Base-by-base conservation (phyloP, 2,113 vertebrate genomes). In the Neodontobutis hainanensis region DNA sequence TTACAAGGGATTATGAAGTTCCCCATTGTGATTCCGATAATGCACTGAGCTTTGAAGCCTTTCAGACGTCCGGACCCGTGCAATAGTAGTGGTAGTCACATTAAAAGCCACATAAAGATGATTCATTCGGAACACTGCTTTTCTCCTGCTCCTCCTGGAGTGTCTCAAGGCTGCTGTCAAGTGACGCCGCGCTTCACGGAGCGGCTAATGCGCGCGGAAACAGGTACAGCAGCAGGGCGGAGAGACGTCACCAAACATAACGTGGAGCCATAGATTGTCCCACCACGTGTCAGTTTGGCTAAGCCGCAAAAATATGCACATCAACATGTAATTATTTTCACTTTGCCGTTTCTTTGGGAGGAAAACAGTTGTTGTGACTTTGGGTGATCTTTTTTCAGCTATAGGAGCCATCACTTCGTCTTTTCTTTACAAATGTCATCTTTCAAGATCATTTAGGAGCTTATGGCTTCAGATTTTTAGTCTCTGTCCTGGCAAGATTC, bases 191-290 rank as follows among this genome's bases (percentile, higher is more conserved):
- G 45, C 65, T 49, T 51, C 65, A 45, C n/a, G 36, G 59, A 51
- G 52, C 51, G 34, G 52, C 60, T 75, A 63, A 75, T 58, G 73
- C 62, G 65, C 65, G 56, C 58, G 56, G 65, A 46, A 68, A 68
- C 73, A 68, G 73, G 73, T 75, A 64, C 49, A 49, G 64, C 46
- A 32, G 59, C 58, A 49, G 38, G 65, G 38, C 5, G 46, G 52
- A 15, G 46, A 38, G 46, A 51, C 10, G 42, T 50, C 46, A 45
- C 38, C 45, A 40, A 63, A 40, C 46, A 5, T 16, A 36, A 12
- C 44, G 14, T 34, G 53, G n/a, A 43, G 19, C 52, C 58, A 49
- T 56, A 45, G 45, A 68, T 68, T 57, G 62, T 36, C 32, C 8
- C 14, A 40, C 11, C 46, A 11, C 9, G 34, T 51, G 10, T 34